These are phyloP conservation scores for Drosophila lacteicornis DNA, from an alignment of 1,140 invertebrate species.

Conservation along the genomic window DNA sequence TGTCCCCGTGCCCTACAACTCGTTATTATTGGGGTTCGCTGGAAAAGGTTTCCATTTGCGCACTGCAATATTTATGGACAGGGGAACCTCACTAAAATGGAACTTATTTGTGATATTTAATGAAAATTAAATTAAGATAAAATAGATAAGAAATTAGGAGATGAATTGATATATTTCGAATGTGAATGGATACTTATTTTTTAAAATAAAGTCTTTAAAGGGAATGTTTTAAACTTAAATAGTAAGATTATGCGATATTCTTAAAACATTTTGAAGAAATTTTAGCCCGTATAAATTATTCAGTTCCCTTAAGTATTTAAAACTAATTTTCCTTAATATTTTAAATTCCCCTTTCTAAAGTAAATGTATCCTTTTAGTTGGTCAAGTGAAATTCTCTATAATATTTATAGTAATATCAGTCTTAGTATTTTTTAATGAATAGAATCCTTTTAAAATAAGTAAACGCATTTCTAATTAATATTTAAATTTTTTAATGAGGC, in stretches of 20 bases:
- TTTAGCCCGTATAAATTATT: too few relatives aligned
- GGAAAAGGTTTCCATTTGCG: conserved; percentile 35
- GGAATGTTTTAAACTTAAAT: too few relatives aligned
- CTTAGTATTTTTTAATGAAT: background rate
- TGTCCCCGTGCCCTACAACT: conserved; percentile 31
- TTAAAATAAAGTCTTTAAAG: background rate
- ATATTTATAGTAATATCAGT: too few relatives aligned
- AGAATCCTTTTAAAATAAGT: background rate
- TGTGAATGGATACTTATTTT: background rate
- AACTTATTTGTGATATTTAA: background rate
- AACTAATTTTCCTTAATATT: background rate
- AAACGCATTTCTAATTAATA: background rate
- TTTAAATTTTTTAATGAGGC: background rate
- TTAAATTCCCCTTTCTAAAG: too few relatives aligned
- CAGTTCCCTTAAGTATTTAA: background rate
- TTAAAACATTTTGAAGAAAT: too few relatives aligned
- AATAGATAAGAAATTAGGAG: too few relatives aligned
- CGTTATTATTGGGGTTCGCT: conserved; percentile 17
- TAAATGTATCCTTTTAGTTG: too few relatives aligned
- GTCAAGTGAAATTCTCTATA: background rate
- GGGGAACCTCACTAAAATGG: background rate
- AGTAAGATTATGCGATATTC: too few relatives aligned
- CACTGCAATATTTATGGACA: conserved; percentile 20
- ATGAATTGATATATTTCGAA: background rate
- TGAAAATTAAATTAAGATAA: too few relatives aligned